Evolutionary conservation across 1,140 invertebrate species (phyloP), one percentile per base, ranked within the genome.

Genomic region (Pararge aegeria): DNA sequence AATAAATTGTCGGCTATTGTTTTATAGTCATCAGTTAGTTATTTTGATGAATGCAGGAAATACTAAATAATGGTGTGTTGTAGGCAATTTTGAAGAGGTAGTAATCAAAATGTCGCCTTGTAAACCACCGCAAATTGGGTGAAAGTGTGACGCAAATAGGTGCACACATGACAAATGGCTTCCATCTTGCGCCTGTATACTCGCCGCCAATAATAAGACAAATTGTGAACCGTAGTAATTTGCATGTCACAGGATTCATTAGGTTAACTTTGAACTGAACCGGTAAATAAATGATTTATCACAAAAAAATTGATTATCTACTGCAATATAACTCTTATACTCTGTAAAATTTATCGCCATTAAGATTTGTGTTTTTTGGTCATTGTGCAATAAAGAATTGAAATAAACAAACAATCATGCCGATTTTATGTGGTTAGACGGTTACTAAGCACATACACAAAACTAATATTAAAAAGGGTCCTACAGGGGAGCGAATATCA

Each of bases 81-180:
- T 13, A 66, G 51, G 70, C 75, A 74, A 83, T 82, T 77, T 71
- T 57, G 70, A 61, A 66, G 55, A 61, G 58, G 50, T 40, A 55
- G 60, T 68, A 85, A 85, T 87, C 82, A 83, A 80, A 79, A 63
- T 64, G 75, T 85, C 78, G 66, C 50, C 61, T 72, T 61, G 72
- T 69, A 70, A 78, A 83, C 68, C 68, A 70, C 68, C 68, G 72
- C 66, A 80, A 83, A 78, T 83, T 83, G 59, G 78, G 81, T 68
- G 77, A 87, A 87, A 87, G 82, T 83, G 77, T 81, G 76, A 81
- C 83, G 61, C 63, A 80, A 85, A 87, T 83, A 78, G 80, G 75
- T 63, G 60, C 67, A 72, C 69, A 69, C 60, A 79, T 87, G 84
- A 87, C 80, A 83, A 87, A 87, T 84, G 78, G 70, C 63, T 59